A percentile compares a stretch with the other conserved stretches of the same genome.
phyloP scores from a whole-genome alignment of 1,140 invertebrate genomes.

The Drosophila asahinai region DNA sequence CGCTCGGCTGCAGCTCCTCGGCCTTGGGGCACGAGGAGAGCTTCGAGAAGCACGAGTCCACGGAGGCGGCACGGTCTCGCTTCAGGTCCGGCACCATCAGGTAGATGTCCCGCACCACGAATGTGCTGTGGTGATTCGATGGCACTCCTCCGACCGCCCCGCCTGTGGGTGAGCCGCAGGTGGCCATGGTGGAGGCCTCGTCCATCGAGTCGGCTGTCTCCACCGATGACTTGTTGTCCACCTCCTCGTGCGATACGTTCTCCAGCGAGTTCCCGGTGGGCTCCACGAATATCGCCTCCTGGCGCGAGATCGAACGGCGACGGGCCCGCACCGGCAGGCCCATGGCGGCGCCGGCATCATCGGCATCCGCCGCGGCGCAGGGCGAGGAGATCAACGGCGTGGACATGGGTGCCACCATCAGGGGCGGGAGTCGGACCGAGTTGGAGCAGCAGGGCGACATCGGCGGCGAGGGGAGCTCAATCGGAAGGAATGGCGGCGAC shows the following conservation, averaged over 20 bases:
- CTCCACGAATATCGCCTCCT: slow-evolving; percentile 92
- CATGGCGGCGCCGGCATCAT: slow-evolving; percentile 57
- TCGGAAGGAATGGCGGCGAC: slow-evolving; percentile 63
- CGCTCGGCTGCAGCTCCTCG: slow-evolving; percentile 88
- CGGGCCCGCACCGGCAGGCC: slow-evolving; percentile 84
- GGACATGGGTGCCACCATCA: neutral
- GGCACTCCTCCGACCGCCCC: slow-evolving; percentile 18
- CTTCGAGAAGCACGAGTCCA: slow-evolving; percentile 92
- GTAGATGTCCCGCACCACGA: slow-evolving; percentile 90
- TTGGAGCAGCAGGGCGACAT: slow-evolving; percentile 81
- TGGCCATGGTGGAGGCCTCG: slow-evolving; percentile 82
- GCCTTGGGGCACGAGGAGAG: slow-evolving; percentile 89
- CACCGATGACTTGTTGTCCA: slow-evolving; percentile 85
- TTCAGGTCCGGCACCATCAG: slow-evolving; percentile 92
- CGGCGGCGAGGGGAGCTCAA: slow-evolving; percentile 85
- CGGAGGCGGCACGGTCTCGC: slow-evolving; percentile 92
- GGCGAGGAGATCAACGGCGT: slow-evolving; percentile 16
- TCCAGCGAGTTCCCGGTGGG: slow-evolving; percentile 89
- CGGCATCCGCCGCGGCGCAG: slow-evolving; percentile 70
- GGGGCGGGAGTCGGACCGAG: slow-evolving; percentile 17
- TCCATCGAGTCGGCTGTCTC: slow-evolving; percentile 86
- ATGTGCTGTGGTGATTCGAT: slow-evolving; percentile 50
- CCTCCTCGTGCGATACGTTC: slow-evolving; percentile 87
- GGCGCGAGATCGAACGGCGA: slow-evolving; percentile 89
- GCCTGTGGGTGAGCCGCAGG: slow-evolving; percentile 63